phyloP scores from a whole-genome alignment of 2,113 vertebrate species.

The Melospiza melodia region DNA sequence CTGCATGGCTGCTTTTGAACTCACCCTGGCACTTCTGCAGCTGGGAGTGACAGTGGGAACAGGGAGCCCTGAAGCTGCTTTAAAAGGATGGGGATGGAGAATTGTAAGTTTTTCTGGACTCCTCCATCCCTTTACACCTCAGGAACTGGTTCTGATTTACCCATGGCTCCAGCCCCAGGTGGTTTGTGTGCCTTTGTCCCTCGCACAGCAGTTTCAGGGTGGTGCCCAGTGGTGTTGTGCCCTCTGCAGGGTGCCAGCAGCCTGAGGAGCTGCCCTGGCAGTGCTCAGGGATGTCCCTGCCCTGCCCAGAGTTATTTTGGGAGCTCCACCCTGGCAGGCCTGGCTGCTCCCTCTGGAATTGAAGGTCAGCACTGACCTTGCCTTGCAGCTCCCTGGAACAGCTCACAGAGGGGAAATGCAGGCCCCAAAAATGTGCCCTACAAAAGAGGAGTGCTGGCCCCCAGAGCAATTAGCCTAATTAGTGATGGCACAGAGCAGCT shows the following conservation, averaged over 20 bases:
- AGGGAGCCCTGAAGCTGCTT: neutral
- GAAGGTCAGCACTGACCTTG: neutral
- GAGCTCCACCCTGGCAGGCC: neutral
- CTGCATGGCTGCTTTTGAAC: neutral
- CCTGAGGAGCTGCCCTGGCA: neutral
- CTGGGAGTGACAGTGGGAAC: neutral
- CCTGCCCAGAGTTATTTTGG: neutral
- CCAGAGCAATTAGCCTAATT: conserved; percentile 32
- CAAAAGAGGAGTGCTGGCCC: conserved; percentile 1
- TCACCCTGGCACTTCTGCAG: neutral
- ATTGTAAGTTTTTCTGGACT: neutral
- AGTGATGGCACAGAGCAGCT: neutral
- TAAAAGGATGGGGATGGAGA: neutral
- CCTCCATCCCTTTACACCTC: neutral
- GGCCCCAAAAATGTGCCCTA: neutral
- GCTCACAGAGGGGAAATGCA: neutral
- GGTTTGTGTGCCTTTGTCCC: neutral
- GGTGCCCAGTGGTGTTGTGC: neutral
- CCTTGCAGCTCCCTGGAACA: neutral
- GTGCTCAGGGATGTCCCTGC: neutral
- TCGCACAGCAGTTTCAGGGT: neutral
- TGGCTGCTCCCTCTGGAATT: neutral
- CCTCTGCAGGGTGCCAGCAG: no score
- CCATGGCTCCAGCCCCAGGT: neutral
- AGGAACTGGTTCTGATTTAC: neutral